These are phyloP conservation scores for Euleptes europaea DNA, from an alignment of 2,113 vertebrate genomes.

Conservation along the genomic window DNA sequence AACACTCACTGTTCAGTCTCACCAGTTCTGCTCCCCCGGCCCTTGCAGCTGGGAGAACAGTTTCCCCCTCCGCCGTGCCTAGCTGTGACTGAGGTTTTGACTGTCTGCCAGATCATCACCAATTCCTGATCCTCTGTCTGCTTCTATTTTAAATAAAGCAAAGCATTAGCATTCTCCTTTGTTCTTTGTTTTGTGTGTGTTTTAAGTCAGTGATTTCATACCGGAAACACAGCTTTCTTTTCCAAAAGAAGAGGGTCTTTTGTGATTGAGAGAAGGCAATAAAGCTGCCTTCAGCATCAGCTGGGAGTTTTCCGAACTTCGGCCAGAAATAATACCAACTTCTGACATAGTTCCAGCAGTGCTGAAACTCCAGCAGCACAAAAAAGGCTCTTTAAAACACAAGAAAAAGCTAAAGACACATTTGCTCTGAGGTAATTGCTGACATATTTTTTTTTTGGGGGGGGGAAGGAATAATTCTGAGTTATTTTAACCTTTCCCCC, in stretches of 20 bases:
- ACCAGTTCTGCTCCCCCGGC: slow-evolving; percentile 47
- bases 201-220: slow-evolving; percentile 84
- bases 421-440: slow-evolving; percentile 78
- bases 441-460: slow-evolving; percentile 73
- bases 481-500: slow-evolving; percentile 74
- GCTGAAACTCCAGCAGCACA: slow-evolving; percentile 70
- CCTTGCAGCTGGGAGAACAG: slow-evolving; percentile 68
- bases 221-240: slow-evolving; percentile 81
- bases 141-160: slow-evolving; percentile 56
- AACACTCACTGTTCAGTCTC: slow-evolving; percentile 65
- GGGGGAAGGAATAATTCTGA: slow-evolving; percentile 65
- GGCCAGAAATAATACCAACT: slow-evolving; percentile 71
- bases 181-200: slow-evolving; percentile 63
- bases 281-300: slow-evolving; percentile 81
- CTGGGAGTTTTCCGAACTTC: slow-evolving; percentile 76
- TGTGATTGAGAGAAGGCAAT: slow-evolving; percentile 74
- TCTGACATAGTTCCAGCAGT: slow-evolving; percentile 74
- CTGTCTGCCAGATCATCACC: slow-evolving; percentile 70
- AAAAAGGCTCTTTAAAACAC: slow-evolving; percentile 68
- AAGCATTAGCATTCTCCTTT: slow-evolving; percentile 14
- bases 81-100: slow-evolving; percentile 78
- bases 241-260: slow-evolving; percentile 81
- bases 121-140: slow-evolving; percentile 77
- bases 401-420: slow-evolving; percentile 78
- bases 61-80: slow-evolving; percentile 61